These are phyloP conservation scores for Spongilla lacustris DNA, from an alignment of 37 sponge, comb jelly and placozoan species.

Conservation along the genomic window DNA sequence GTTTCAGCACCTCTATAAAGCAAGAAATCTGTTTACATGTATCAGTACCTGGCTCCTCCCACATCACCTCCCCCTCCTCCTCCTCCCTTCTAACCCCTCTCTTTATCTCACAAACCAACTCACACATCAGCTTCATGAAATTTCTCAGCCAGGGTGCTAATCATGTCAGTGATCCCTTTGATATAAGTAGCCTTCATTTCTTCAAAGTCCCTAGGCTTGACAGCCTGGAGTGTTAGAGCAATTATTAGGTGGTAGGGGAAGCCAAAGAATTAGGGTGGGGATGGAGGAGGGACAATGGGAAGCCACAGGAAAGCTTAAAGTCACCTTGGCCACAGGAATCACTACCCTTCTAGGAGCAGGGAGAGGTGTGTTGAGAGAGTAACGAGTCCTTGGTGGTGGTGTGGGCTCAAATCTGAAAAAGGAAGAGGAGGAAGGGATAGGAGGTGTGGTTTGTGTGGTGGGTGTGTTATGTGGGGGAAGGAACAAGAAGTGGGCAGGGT, in stretches of 20 bases:
- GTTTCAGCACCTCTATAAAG: conserved; percentile 32
- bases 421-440: background rate
- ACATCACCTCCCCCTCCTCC: background rate
- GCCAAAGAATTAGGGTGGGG: background rate
- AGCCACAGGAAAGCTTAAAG: background rate
- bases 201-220: conserved; percentile 65
- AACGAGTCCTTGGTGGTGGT: conserved; percentile 41
- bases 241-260: background rate
- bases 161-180: conserved; percentile 65
- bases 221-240: conserved; percentile 5
- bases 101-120: conserved; percentile 1
- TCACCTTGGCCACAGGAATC: conserved; percentile 39
- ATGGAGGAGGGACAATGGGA: background rate
- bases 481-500: too few relatives aligned
- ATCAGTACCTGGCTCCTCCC: background rate
- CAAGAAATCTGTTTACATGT: too few relatives aligned
- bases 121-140: conserved; percentile 62
- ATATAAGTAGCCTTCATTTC: conserved; percentile 25
- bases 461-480: too few relatives aligned
- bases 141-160: conserved; percentile 52
- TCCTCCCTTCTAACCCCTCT: background rate
- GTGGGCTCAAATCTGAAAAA: conserved; percentile 44
- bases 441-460: too few relatives aligned
- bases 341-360: conserved; percentile 61
- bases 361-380: conserved; percentile 41